Evolutionary conservation across 2,888 invertebrate species (phyloP), one percentile per base, ranked within the genome.

Genomic region (Meiosimyza platycephala): DNA sequence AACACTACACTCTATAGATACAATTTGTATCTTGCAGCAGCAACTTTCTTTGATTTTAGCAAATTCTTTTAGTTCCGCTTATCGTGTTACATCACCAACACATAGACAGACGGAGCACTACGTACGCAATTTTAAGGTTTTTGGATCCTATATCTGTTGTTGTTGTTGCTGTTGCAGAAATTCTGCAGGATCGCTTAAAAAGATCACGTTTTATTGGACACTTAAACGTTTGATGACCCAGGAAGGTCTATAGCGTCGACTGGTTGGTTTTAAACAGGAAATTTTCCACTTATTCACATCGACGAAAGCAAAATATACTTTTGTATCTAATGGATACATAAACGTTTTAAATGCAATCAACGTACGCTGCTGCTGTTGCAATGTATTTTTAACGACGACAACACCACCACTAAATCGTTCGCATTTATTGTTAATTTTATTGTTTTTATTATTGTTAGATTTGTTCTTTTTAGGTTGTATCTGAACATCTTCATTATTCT

Each of bases 281-380:
- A 64, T 50, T 64, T 64, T 64, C 64, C 64, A 64, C 50, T 50
- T 48, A 50, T 50, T 18, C 16, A n/a, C 28, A 51, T 11, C 28
- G 48, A 18, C 13, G 22, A 28, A 22, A 50, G 47, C 47, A 63
- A 22, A 63, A 51, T 22, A 59, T 69, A 54, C 70, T 71, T 47
- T 28, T 47, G 64, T 22, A 47, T 71, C 63, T 54, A 55, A n/a
- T 16, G 63, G 60, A 69, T 69, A 69, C 69, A 69, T 60, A 69
- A 16, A 59, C 40, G 40, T 40, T 40, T 40, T 40, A 40, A 40
- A 40, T 40, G 40, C 40, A 40, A 40, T 48, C 18, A 50, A 57
- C 57, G 22, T 5, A 57, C 22, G 57, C 40, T 28, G 33, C 6
- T 60, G 60, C 60, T 28, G 28, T n/a, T n/a, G 28, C 57, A 57